These are phyloP conservation scores for Heliconius cydno DNA, from an alignment of 2,888 invertebrate genomes.

Conservation along the genomic window DNA sequence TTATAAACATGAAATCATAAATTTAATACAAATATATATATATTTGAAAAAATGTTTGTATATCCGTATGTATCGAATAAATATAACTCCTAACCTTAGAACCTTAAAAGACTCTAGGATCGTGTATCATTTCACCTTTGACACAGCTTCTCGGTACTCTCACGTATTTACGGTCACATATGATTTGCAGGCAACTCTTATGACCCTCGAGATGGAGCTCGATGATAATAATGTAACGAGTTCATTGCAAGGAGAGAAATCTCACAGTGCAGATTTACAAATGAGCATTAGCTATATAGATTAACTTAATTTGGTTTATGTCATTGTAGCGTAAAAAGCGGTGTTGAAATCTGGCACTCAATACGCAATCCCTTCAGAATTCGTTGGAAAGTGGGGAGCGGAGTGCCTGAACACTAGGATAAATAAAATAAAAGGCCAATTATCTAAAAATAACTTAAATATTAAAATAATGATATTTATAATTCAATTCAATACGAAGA, in stretches of 20 bases:
- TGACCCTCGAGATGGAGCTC: constrained; percentile 8
- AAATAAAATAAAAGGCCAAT: too few species aligned
- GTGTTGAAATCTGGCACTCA: too few species aligned
- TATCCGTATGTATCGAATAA: not conserved
- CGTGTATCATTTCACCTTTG: constrained; percentile 35
- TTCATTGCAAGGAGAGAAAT: not conserved
- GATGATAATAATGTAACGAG: constrained; percentile 21
- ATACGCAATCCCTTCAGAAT: too few species aligned
- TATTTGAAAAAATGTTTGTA: not conserved
- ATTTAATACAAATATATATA: not conserved
- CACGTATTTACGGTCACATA: constrained; percentile 28
- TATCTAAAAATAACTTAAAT: not conserved
- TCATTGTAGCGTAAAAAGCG: too few species aligned
- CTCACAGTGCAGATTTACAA: not conserved
- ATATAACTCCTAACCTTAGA: constrained; percentile 2
- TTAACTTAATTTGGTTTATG: not conserved
- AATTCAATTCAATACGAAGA: constrained; percentile 15
- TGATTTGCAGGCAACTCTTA: constrained; percentile 19
- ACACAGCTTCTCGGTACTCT: constrained; percentile 29
- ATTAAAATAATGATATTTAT: not conserved
- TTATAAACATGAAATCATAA: not conserved
- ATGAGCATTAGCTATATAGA: not conserved
- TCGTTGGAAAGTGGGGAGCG: too few species aligned
- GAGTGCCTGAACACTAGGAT: too few species aligned
- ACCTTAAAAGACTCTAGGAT: constrained; percentile 2